phyloP scores from a whole-genome alignment of 2,888 invertebrate species.

The Nezara viridula region DNA sequence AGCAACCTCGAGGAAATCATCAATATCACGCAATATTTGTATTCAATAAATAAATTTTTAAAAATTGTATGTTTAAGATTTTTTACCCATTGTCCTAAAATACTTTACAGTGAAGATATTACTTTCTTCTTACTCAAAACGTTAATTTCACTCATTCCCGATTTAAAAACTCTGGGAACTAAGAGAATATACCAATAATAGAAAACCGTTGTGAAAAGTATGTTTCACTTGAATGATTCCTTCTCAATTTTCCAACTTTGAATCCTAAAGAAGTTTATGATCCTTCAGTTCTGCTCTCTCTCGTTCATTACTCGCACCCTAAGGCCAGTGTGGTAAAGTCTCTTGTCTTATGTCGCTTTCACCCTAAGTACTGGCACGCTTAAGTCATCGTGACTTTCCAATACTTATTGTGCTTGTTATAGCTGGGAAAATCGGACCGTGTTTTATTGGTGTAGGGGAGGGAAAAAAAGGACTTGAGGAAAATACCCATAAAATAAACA shows the following conservation, averaged over 20 bases:
- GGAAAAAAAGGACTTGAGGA: too few relatives aligned
- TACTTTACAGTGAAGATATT: too few relatives aligned
- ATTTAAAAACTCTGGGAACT: background rate
- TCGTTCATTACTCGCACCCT: background rate
- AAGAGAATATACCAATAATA: background rate
- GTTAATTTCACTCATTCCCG: too few relatives aligned
- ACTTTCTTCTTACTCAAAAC: too few relatives aligned
- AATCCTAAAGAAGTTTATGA: conserved; percentile 10
- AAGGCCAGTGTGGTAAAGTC: background rate
- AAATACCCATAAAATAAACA: background rate
- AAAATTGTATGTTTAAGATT: too few relatives aligned
- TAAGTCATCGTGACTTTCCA: conserved; percentile 15
- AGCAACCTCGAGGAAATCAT: too few relatives aligned
- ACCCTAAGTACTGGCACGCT: background rate
- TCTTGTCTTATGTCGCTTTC: conserved; percentile 22
- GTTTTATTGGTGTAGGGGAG: background rate
- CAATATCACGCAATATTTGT: too few relatives aligned
- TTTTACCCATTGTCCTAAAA: too few relatives aligned
- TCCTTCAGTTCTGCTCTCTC: background rate
- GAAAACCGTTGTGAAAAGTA: background rate
- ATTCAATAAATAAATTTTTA: too few relatives aligned
- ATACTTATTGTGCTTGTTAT: background rate
- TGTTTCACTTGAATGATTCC: background rate
- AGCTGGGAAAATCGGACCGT: background rate
- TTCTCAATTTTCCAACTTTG: background rate